phyloP scores from a whole-genome alignment of 2,888 invertebrate genomes.

The Clepsis dumicolana region DNA sequence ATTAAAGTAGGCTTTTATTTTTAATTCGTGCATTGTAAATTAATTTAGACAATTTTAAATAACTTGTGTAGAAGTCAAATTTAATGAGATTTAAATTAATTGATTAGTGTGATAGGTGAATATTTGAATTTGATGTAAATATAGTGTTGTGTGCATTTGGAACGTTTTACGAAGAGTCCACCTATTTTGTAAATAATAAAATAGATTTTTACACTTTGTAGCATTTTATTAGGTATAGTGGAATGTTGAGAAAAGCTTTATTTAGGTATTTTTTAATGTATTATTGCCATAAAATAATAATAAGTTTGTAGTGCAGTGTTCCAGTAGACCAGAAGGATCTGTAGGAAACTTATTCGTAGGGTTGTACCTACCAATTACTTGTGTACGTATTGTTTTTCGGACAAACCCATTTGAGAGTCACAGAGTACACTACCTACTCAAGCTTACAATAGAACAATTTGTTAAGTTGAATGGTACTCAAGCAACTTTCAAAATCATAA shows the following conservation, averaged over 20 bases:
- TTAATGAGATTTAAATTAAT: conserved; percentile 27
- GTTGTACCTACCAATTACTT: conserved; percentile 1
- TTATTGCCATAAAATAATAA: conserved; percentile 70
- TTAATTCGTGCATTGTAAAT: conserved; percentile 31
- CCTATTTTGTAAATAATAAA: conserved; percentile 82
- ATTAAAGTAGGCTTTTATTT: conserved; percentile 46
- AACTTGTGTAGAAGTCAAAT: conserved; percentile 31
- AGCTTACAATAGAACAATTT: neutral
- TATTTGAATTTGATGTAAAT: conserved; percentile 55
- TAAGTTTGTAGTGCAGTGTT: conserved; percentile 46
- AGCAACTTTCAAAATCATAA: neutral
- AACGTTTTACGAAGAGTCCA: conserved; percentile 83
- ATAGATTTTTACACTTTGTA: conserved; percentile 81
- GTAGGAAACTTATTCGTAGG: conserved; percentile 23
- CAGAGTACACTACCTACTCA: neutral
- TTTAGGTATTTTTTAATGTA: conserved; percentile 72
- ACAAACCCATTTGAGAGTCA: conserved; percentile 16
- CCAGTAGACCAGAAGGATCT: conserved; percentile 31
- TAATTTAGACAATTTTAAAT: conserved; percentile 18
- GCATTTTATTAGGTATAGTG: conserved; percentile 61
- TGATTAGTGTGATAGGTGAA: conserved; percentile 45
- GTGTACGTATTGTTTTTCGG: conserved; percentile 2
- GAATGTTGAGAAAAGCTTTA: conserved; percentile 76
- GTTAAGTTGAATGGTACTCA: too few relatives aligned
- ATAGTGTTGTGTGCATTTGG: conserved; percentile 77